Conservation (phyloP, 2,888 invertebrate species). For the Trichogramma dendrolimi region DNA sequence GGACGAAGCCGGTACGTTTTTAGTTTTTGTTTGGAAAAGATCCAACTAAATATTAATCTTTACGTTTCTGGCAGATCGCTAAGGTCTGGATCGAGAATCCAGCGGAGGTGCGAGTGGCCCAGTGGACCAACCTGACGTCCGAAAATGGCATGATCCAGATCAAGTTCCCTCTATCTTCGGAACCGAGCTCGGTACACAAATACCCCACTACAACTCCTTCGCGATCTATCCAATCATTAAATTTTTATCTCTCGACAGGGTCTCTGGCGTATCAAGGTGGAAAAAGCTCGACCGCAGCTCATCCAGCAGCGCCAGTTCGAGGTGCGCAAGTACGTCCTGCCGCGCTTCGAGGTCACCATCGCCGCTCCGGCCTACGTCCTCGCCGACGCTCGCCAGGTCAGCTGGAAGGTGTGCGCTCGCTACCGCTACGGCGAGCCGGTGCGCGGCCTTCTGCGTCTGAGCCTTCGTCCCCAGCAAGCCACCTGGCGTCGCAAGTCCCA, state of each 20-base stretch:
- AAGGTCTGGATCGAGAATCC: slow-evolving; percentile 67
- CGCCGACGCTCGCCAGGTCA: slow-evolving; percentile 50
- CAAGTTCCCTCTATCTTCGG: slow-evolving; percentile 53
- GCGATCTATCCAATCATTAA: background rate
- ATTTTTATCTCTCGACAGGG: slow-evolving; percentile 47
- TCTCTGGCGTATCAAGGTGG: slow-evolving; percentile 55
- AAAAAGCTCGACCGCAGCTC: slow-evolving; percentile 42
- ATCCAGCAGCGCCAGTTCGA: slow-evolving; percentile 52
- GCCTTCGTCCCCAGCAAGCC: slow-evolving; percentile 46
- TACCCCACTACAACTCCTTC: background rate
- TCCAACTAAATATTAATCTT: background rate
- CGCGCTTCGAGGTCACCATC: slow-evolving; percentile 59
- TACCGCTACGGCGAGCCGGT: slow-evolving; percentile 64
- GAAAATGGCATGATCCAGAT: slow-evolving; percentile 62
- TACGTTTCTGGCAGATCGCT: slow-evolving; percentile 54
- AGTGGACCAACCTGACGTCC: slow-evolving; percentile 62
- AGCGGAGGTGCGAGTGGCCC: slow-evolving; percentile 59
- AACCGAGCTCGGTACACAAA: slow-evolving; percentile 42
- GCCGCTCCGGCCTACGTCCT: slow-evolving; percentile 55
- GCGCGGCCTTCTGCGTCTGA: slow-evolving; percentile 55
- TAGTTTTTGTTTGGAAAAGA: background rate
- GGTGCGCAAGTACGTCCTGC: slow-evolving; percentile 58
- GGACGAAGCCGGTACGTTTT: slow-evolving; percentile 54
- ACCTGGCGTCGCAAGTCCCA: slow-evolving; percentile 42
- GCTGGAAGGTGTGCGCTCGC: slow-evolving; percentile 58